Base-by-base conservation (phyloP, 2,888 invertebrate species). In the Ochropacha duplaris region DNA sequence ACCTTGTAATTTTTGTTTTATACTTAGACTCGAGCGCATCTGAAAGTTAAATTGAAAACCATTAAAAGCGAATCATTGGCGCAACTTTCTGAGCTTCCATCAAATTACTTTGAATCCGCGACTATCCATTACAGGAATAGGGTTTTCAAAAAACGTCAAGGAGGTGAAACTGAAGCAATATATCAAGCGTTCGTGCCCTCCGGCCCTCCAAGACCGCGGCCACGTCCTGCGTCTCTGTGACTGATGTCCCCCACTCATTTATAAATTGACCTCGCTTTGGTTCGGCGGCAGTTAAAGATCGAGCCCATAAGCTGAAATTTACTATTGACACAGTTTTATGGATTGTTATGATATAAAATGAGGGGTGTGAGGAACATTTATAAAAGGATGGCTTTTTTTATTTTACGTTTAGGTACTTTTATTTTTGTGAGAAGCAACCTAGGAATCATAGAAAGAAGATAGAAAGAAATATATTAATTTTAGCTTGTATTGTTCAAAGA, bases 31-130 rank as follows among this genome's bases (percentile, higher is more conserved):
- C 65, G 69, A 79, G 76, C 78, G 76, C 78, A 83, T 81, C 78
- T 75, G 78, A 76, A 87, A 87, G 84, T 87, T 87, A 83, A 87
- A 88, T 85, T 86, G 86, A 84, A 86, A 86, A 83, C 83, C 84
- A 85, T 87, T 87, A 86, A 83, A 84, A 75, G 78, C 73, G 80
- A 83, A 83, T 84, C 81, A 79, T 81, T 76, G 77, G 68, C 66
- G 74, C 81, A 84, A 75, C 82, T 84, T 75, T 78, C 73, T 70
- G 72, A 60, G 76, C 62, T 70, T 62, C 74, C 70, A 72, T 76
- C 76, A 77, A 82, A 84, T 84, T 82, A 81, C 80, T 79, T 76
- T 68, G 76, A 80, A 80, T 79, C 79, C 74, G 63, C 72, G 78
- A 78, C 83, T 83, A 86, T 84, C 82, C 81, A 85, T 86, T 84